Evolutionary conservation across 2,113 vertebrate species (phyloP).

Genomic region (Ornithorhynchus anatinus): DNA sequence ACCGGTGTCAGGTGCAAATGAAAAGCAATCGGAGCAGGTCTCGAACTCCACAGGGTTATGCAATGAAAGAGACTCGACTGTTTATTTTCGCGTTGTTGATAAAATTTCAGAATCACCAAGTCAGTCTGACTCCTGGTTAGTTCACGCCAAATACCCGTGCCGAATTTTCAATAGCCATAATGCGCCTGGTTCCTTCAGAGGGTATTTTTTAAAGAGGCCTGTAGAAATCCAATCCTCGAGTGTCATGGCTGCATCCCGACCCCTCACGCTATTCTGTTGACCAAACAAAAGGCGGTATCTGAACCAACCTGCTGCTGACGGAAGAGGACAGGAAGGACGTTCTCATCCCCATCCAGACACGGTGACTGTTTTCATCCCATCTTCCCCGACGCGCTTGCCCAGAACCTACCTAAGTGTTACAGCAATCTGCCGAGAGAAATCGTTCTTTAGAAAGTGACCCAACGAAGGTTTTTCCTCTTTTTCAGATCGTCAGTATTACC

Average conservation of each 20-base stretch:
- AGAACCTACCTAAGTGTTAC: slow-evolving; percentile 49
- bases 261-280: slow-evolving; percentile 19
- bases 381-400: slow-evolving; percentile 2
- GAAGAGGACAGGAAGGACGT: neutral
- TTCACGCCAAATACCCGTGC: slow-evolving; percentile 75
- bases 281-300: slow-evolving; percentile 47
- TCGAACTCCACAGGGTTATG: neutral
- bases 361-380: slow-evolving; percentile 52
- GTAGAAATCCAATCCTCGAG: neutral
- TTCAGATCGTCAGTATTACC: slow-evolving; percentile 83
- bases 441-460: slow-evolving; percentile 58
- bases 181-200: neutral
- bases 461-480: slow-evolving; percentile 53
- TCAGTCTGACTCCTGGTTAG: slow-evolving; percentile 75
- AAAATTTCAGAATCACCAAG: slow-evolving; percentile 34
- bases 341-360: slow-evolving; percentile 1
- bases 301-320: slow-evolving; percentile 70
- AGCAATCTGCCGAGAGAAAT: slow-evolving; percentile 65
- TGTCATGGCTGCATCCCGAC: neutral
- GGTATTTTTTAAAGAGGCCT: neutral
- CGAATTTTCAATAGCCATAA: slow-evolving; percentile 35
- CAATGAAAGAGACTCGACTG: neutral
- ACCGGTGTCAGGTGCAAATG: slow-evolving; percentile 25
- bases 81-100: slow-evolving; percentile 12
- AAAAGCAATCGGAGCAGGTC: slow-evolving; percentile 37